These are phyloP conservation scores for Phoxinus phoxinus DNA, from an alignment of 2,113 vertebrate species.

Conservation along the genomic window DNA sequence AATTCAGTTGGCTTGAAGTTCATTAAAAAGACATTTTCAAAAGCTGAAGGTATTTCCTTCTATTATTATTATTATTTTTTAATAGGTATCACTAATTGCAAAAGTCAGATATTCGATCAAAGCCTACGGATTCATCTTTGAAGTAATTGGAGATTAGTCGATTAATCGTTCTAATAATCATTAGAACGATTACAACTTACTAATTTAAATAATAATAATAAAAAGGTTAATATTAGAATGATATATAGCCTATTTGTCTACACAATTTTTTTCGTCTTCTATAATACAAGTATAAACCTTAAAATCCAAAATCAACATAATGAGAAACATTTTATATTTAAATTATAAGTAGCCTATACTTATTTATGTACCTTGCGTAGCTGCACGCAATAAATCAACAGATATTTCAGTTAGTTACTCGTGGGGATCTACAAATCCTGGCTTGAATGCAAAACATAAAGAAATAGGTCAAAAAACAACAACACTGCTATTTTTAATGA, in stretches of 20 bases:
- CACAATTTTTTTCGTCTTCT: too few species aligned
- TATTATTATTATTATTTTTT: neutral
- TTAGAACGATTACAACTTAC: neutral
- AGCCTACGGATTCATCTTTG: too few species aligned
- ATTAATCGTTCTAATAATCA: neutral
- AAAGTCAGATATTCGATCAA: too few species aligned
- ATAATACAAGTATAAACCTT: neutral
- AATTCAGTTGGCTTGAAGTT: neutral
- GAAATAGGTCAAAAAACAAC: neutral
- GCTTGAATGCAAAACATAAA: neutral
- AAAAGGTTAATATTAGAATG: too few species aligned
- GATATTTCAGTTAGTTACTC: neutral
- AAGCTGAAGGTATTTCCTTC: neutral
- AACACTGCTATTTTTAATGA: neutral
- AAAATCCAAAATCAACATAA: neutral
- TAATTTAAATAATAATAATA: too few species aligned
- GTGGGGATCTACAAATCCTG: neutral
- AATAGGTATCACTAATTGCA: neutral
- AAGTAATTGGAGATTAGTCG: too few species aligned
- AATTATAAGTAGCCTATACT: neutral
- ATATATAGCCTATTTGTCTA: neutral
- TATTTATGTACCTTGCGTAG: neutral
- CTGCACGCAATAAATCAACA: neutral
- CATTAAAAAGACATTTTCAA: neutral
- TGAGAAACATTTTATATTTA: neutral